Conservation (phyloP, 2,888 invertebrate species). For the Colostygia pectinataria region DNA sequence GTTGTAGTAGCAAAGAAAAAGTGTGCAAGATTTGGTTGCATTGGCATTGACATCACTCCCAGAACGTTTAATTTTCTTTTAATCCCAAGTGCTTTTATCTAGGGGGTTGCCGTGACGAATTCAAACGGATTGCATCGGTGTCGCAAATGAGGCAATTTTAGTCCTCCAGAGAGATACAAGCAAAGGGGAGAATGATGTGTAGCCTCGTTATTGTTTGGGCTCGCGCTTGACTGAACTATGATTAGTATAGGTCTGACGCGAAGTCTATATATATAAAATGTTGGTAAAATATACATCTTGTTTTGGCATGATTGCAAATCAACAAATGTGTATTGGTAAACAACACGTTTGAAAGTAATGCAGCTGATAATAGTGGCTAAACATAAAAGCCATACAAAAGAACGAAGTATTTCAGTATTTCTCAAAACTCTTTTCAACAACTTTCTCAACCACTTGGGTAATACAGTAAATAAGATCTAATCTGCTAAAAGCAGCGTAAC, state of each 20-base stretch:
- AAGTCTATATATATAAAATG: slow-evolving; percentile 23
- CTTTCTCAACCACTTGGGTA: not conserved
- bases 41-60: slow-evolving; percentile 71
- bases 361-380: not conserved
- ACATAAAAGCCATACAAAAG: not conserved
- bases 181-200: slow-evolving; percentile 46
- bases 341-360: not conserved
- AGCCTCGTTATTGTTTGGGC: slow-evolving; percentile 58
- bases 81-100: slow-evolving; percentile 76
- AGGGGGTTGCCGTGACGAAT: slow-evolving; percentile 78
- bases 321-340: too few relatives aligned
- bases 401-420: too few relatives aligned
- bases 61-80: slow-evolving; percentile 81
- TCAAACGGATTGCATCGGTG: slow-evolving; percentile 79
- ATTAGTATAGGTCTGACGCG: slow-evolving; percentile 41
- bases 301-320: slow-evolving; percentile 10
- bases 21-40: slow-evolving; percentile 42
- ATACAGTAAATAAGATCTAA: slow-evolving; percentile 13
- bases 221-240: slow-evolving; percentile 50
- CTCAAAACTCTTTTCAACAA: too few relatives aligned
- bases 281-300: slow-evolving; percentile 10
- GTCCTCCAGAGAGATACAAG: slow-evolving; percentile 67
- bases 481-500: slow-evolving; percentile 32
- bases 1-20: slow-evolving; percentile 1
- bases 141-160: slow-evolving; percentile 80